Evolutionary conservation across 2,113 vertebrate species (phyloP), one percentile per base, ranked within the genome.

Genomic region (Gila orcuttii): DNA sequence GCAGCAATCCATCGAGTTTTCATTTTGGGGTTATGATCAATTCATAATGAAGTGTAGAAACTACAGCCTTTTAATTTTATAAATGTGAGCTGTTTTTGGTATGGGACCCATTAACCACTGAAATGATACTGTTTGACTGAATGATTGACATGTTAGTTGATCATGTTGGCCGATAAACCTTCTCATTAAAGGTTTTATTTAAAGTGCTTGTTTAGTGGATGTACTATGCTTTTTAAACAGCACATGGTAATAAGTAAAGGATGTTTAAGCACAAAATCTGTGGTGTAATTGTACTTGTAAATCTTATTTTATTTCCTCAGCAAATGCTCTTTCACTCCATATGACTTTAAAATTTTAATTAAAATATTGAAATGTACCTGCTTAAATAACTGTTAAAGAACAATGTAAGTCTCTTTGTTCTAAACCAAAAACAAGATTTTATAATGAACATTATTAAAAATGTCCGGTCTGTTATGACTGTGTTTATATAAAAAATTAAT

Each of bases 11-110:
- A 33, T 78, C 57, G 21, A 25, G 17, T 42, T 36, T 69, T 75
- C 17, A 47, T 50, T 15, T 50, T 62, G 21, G 31, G 62, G 19
- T 62, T 79, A 25, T 50, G 73, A 75, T 75, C 42, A 31, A 39
- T 75, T 80, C 28, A 74, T 62, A 60, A 12, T 71, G 8, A 79
- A 45, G 7, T 47, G 8, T 64, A 64, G 39, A 80, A 45, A 47
- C n/a, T 33, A 21, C 42, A 82, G 79, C 79, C 3, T 79, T 60
- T 59, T 19, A 36, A 28, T 77, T 57, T 33, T 74, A 21, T 79
- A 79, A 83, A 87, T 57, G 33, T 84, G 73, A 85, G 45, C 73
- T 25, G 39, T 62, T 76, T 75, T 47, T 60, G n/a, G 28, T 47
- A 4, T 84, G 31, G 47, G 59, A 57, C 55, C 55, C 57, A 39